phyloP scores from a whole-genome alignment of 2,888 invertebrate genomes.

The Deilephila elpenor region DNA sequence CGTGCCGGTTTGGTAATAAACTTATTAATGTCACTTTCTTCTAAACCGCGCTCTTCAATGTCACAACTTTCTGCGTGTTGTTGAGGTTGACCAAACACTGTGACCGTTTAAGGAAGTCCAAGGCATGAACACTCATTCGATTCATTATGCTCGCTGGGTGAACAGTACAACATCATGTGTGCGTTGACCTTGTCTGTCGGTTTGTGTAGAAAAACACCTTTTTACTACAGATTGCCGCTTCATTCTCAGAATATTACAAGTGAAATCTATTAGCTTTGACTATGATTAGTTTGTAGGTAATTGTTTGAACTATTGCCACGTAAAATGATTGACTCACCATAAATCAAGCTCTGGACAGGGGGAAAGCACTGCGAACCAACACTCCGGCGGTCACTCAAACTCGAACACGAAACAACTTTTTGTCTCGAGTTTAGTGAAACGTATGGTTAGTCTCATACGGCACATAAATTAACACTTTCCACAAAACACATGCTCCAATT shows the following conservation, averaged over 20 bases:
- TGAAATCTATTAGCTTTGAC: constrained; percentile 34
- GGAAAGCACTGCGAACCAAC: constrained; percentile 71
- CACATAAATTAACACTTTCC: constrained; percentile 75
- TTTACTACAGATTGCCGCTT: constrained; percentile 7
- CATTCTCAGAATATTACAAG: not conserved
- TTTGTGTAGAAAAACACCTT: not conserved
- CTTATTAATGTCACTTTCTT: constrained; percentile 71
- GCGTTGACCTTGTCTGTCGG: constrained; percentile 42
- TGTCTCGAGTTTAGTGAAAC: constrained; percentile 73
- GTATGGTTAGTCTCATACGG: constrained; percentile 65
- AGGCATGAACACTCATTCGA: constrained; percentile 56
- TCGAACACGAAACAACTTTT: constrained; percentile 73
- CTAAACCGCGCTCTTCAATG: constrained; percentile 33
- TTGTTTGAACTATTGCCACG: constrained; percentile 33
- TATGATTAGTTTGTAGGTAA: constrained; percentile 38
- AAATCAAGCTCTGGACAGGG: constrained; percentile 69
- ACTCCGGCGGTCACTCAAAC: constrained; percentile 72
- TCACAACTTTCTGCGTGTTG: constrained; percentile 21
- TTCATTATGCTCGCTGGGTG: constrained; percentile 52
- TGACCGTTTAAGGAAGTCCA: constrained; percentile 57
- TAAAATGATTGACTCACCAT: constrained; percentile 69
- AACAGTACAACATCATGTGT: constrained; percentile 46
- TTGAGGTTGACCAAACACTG: constrained; percentile 36
- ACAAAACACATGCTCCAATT: constrained; percentile 73
- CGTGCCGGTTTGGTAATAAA: constrained; percentile 61